Base-by-base conservation (phyloP, 2,888 invertebrate genomes). In the Plebejus melissa region DNA sequence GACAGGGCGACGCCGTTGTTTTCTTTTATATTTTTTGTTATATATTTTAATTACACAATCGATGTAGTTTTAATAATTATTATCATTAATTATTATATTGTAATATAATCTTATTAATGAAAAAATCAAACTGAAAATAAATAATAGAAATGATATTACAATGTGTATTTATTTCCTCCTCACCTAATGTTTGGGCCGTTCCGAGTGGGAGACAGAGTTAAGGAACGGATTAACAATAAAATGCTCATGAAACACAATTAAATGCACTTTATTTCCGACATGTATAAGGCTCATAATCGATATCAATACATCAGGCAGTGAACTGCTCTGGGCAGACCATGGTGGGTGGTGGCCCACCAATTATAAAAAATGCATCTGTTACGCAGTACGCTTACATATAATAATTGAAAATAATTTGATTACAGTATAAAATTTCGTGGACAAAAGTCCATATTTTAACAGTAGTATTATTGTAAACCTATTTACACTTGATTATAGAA, bases 101-200 rank as follows among this genome's bases (percentile, higher is more conserved):
- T 93, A 93, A 92, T 92, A 93, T 93, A 93, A 93, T 93, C 93
- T 91, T 93, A 93, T 93, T 93, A 92, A 93, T 91, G 90, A 93
- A 92, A 90, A 91, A 93, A 92, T 92, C 90, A 92, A 93, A 91
- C 90, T 88, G 91, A 90, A 90, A 93, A 90, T 91, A 91, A 91
- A 90, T 90, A 91, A 93, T 92, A 91, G 91, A 92, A 91, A 89
- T 84, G 85, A 91, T 88, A 85, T 82, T 79, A 79, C 79, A 74
- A 80, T 78, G 84, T 83, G 81, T 82, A 77, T 82, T 82, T 82
- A 76, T 79, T 77, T 77, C 75, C 76, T 57, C 36, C 28, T 69
- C 54, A 54, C 36, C 69, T 7, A 9, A 7, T 58, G 50, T 28
- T 50, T 28, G 72, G 9, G 4, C 65, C 11, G 11, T 28, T 65